These are phyloP conservation scores for Coregonus ussuriensis DNA, from an alignment of 2,797 vertebrate genomes.

Conservation along the genomic window DNA sequence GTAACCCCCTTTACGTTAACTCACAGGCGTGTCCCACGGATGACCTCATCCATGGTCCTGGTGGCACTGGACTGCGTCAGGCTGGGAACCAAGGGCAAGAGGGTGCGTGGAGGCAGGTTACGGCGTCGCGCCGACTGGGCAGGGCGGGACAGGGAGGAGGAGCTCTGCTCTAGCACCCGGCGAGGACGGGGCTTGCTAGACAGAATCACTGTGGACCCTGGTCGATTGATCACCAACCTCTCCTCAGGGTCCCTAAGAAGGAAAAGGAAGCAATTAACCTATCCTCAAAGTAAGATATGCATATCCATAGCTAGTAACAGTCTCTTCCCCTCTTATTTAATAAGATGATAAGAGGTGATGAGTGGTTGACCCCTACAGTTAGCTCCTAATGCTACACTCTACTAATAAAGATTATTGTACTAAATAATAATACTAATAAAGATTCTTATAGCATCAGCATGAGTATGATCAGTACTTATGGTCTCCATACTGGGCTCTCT, in stretches of 20 bases:
- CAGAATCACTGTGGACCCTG: conserved; percentile 78
- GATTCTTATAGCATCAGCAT: background rate
- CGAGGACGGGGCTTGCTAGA: conserved; percentile 76
- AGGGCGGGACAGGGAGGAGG: conserved; percentile 80
- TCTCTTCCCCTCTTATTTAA: no score
- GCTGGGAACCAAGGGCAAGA: conserved; percentile 82
- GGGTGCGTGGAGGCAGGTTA: conserved; percentile 85
- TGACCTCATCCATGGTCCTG: conserved; percentile 80
- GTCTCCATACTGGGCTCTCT: conserved; percentile 82
- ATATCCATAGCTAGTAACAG: background rate
- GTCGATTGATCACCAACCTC: conserved; percentile 67
- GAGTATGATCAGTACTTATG: background rate
- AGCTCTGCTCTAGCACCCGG: conserved; percentile 81
- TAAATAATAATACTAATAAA: background rate
- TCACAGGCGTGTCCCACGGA: conserved; percentile 85
- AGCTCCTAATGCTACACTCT: conserved; percentile 19
- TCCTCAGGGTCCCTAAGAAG: conserved; percentile 81
- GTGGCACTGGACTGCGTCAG: conserved; percentile 73
- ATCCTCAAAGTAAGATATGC: conserved; percentile 9
- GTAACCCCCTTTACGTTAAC: conserved; percentile 48
- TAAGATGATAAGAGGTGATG: background rate
- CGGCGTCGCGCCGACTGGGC: conserved; percentile 80
- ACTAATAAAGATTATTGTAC: background rate
- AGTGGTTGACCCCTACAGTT: background rate
- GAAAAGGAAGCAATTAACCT: conserved; percentile 9